Base-by-base conservation (phyloP, 2,888 invertebrate species). In the Sinelater perroti region DNA sequence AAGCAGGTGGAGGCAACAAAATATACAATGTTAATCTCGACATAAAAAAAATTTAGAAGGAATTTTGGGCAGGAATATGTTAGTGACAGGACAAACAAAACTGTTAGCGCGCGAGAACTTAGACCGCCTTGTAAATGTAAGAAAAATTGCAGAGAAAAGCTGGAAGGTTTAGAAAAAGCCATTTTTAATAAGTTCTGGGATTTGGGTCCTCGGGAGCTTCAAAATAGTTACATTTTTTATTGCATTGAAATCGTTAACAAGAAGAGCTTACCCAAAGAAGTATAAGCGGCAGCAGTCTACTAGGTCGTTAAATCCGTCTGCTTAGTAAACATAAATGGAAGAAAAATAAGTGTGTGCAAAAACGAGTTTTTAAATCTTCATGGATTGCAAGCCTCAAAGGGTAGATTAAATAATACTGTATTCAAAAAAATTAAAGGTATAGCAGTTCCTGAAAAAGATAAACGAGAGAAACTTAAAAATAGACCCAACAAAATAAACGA, bases 171-270 rank as follows among this genome's bases (percentile, higher is more conserved):
- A 7, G 35, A 50, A 30, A 24, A 30, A 10, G 40, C 40, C 1
- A 52, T 62, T 30, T 60, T 62, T 36, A 38, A 50, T 20, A 21
- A 44, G 13, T 60, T 62, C 30, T 62, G 53, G 60, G 33, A 53
- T 18, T 7, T 62, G 1, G 47, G 33, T 3, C 13, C 35, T 3
- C 49, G 46, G 26, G 44, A 62, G n/a, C 42, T 53, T 35, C 64
- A 64, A 49, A 63, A 61, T 54, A 46, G 42, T 7, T 62, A 62
- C 24, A 33, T 66, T 21, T 65, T 59, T 45, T 16, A 33, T n/a
- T 21, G 18, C 6, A 57, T 57, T 40, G 50, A 55, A 13, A 14
- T 13, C 13, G 28, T n/a, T n/a, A n/a, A n/a, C n/a, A n/a, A n/a
- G n/a, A n/a, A n/a, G n/a, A n/a, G n/a, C n/a, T n/a, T n/a, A n/a